Percentiles rank a stretch among this genome's conserved stretches.
Conservation (phyloP, 2,888 invertebrate genomes). For the Drosophila emarginata region DNA sequence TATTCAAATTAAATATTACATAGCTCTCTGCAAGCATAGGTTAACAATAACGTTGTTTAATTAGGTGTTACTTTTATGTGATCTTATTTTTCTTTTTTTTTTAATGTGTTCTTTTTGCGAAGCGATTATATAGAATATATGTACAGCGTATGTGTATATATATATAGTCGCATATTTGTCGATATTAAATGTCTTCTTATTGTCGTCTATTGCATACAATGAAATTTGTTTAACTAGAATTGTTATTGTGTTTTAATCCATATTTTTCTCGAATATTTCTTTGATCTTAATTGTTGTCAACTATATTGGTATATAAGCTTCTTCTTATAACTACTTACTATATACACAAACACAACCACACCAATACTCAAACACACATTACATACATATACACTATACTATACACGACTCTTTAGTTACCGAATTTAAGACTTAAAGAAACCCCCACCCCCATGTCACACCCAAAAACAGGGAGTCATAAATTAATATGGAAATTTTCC, state of each 20-base stretch:
- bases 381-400: constrained; percentile 25
- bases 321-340: constrained; percentile 43
- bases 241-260: constrained; percentile 63
- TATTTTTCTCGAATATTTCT: constrained; percentile 17
- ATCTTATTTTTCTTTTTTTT: constrained; percentile 52
- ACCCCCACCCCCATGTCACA: background rate
- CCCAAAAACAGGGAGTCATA: background rate
- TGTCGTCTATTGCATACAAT: constrained; percentile 71
- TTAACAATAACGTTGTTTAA: constrained; percentile 21
- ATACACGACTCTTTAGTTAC: background rate
- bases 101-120: constrained; percentile 46
- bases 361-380: constrained; percentile 29
- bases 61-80: constrained; percentile 46
- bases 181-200: constrained; percentile 73
- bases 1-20: background rate
- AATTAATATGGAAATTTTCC: constrained; percentile 21
- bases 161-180: constrained; percentile 52
- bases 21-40: background rate
- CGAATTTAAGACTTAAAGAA: background rate
- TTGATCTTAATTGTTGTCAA: constrained; percentile 65
- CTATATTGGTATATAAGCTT: constrained; percentile 68
- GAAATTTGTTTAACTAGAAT: constrained; percentile 52
- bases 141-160: constrained; percentile 53
- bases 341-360: constrained; percentile 32
- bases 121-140: constrained; percentile 47